Evolutionary conservation across 2,113 vertebrate species (phyloP).

Genomic region (Arvicanthis niloticus): DNA sequence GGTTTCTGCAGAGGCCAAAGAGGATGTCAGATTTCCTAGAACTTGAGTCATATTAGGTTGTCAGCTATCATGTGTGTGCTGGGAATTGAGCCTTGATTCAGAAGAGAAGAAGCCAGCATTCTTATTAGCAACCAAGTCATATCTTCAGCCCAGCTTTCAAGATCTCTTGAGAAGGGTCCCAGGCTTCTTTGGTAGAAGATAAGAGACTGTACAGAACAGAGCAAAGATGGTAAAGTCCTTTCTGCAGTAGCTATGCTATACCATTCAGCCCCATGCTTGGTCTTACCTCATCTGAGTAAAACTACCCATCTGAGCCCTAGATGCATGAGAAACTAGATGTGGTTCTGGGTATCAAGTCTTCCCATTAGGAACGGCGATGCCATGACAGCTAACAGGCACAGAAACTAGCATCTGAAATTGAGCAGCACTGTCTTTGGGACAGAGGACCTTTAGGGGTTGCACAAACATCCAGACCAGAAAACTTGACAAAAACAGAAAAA

Average conservation of each 20-base stretch:
- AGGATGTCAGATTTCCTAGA: neutral
- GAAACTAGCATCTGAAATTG: neutral
- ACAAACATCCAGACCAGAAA: neutral
- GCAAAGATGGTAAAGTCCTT: too few relatives aligned
- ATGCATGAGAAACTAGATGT: neutral
- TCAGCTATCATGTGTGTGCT: neutral
- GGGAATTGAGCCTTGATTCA: neutral
- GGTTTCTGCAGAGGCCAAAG: neutral
- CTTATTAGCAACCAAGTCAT: neutral
- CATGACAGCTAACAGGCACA: neutral
- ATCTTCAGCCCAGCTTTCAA: neutral
- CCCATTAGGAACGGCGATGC: neutral
- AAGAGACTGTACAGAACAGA: neutral
- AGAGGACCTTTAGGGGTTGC: accelerated
- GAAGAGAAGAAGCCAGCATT: neutral
- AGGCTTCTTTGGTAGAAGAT: neutral
- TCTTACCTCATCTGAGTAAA: neutral
- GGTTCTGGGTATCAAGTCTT: neutral
- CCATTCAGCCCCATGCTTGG: neutral
- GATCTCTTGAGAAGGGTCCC: neutral
- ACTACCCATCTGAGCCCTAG: neutral
- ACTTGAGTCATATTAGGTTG: too few relatives aligned
- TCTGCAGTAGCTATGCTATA: neutral
- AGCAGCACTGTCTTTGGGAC: neutral
- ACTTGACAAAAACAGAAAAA: neutral